Percentiles rank a stretch among this genome's conserved stretches.
These are phyloP conservation scores for Pseudopodoces humilis DNA, from an alignment of 2,113 vertebrate species.

Conservation along the genomic window DNA sequence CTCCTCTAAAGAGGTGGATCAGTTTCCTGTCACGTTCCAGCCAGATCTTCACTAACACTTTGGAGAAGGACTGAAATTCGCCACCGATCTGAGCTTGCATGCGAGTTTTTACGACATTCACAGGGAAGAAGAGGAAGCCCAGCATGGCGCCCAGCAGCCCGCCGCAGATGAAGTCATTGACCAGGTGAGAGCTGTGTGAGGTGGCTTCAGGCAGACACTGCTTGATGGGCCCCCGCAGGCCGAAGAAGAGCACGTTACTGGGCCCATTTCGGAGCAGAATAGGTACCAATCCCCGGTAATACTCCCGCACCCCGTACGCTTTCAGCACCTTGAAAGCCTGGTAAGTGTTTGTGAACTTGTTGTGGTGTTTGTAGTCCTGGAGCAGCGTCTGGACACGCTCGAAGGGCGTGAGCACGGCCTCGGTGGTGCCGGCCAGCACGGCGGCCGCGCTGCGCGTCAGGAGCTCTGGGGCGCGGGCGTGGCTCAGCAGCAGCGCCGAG, in stretches of 20 bases:
- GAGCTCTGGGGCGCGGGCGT: neutral
- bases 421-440: neutral
- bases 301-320: neutral
- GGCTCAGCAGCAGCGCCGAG: neutral
- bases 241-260: neutral
- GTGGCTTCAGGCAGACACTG: neutral
- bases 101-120: neutral
- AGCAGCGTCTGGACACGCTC: neutral
- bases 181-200: neutral
- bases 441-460: neutral
- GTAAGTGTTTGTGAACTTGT: constrained; percentile 15
- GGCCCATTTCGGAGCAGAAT: neutral
- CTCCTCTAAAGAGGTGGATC: neutral
- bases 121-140: neutral
- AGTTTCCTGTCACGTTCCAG: neutral
- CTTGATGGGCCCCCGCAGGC: neutral
- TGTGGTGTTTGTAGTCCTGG: neutral
- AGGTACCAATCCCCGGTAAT: neutral
- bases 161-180: constrained; percentile 5
- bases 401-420: neutral
- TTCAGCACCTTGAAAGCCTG: neutral
- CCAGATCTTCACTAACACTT: neutral
- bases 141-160: neutral
- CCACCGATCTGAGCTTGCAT: neutral
- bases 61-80: neutral